Percentiles rank a stretch among this genome's conserved stretches.
Conservation (phyloP, 2,797 vertebrate genomes). For the Potorous gilbertii region DNA sequence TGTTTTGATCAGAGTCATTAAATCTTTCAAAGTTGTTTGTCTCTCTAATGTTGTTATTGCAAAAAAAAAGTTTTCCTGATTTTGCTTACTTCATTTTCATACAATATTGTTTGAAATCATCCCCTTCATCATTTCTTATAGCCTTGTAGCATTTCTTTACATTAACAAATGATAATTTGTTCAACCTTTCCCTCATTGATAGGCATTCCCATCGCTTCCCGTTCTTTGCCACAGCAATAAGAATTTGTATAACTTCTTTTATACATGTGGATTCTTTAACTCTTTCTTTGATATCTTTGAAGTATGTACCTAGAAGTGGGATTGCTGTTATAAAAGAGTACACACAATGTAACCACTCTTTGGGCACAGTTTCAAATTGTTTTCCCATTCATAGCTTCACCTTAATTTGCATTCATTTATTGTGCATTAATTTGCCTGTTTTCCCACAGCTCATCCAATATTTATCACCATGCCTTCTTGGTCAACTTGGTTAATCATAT, state of each 20-base stretch:
- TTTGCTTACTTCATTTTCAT: not conserved
- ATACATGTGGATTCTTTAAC: not conserved
- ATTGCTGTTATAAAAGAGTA: not conserved
- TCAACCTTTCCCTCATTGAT: slow-evolving; percentile 19
- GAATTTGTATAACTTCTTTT: not conserved
- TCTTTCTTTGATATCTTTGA: not conserved
- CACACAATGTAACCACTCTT: not conserved
- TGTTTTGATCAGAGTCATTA: not conserved
- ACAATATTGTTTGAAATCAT: not conserved
- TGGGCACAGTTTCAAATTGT: not conserved
- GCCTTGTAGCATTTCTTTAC: not conserved
- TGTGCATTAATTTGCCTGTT: not conserved
- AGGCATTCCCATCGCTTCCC: not conserved
- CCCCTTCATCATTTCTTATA: not conserved
- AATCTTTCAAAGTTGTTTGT: not conserved
- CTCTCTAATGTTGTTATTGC: not conserved
- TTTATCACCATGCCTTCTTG: not conserved
- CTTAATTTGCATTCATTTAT: not conserved
- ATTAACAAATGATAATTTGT: not conserved
- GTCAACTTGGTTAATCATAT: not conserved
- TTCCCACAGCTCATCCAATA: not conserved
- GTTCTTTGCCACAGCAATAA: not conserved
- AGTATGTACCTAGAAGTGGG: not conserved
- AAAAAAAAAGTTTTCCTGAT: not conserved
- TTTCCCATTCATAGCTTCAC: not conserved